Evolutionary conservation across 1,140 invertebrate species (phyloP).

Genomic region (Apis cerana): DNA sequence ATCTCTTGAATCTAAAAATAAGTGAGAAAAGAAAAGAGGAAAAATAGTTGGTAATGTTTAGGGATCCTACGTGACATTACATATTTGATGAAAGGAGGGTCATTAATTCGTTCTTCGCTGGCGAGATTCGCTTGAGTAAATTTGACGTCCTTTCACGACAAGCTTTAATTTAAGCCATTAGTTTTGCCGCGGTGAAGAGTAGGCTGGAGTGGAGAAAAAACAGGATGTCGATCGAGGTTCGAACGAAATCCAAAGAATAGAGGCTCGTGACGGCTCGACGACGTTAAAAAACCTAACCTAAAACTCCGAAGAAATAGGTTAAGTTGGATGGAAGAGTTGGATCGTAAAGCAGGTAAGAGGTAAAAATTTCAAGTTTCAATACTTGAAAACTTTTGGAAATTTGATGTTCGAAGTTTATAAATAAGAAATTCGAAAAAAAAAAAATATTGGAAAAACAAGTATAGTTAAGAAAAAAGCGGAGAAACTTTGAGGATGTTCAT

Average conservation of each 20-base stretch:
- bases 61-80: conserved; percentile 34
- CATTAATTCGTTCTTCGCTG: conserved; percentile 30
- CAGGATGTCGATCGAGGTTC: not conserved
- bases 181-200: conserved; percentile 7
- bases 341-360: no score
- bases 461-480: no score
- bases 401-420: no score
- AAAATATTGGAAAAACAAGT: no score
- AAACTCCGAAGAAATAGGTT: not conserved
- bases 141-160: conserved; percentile 2
- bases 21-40: not conserved
- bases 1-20: conserved; percentile 4
- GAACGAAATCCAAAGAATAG: not conserved
- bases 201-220: not conserved
- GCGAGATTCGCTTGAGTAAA: conserved; percentile 37
- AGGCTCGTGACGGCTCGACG: not conserved
- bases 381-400: no score
- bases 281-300: no score
- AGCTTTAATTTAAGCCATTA: conserved; percentile 53
- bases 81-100: conserved; percentile 6
- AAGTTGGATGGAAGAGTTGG: not conserved
- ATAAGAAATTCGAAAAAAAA: no score
- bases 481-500: no score
- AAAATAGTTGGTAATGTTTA: conserved; percentile 13
- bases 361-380: no score